phyloP scores from a whole-genome alignment of 2,888 invertebrate genomes.

The Calameuta pallipes region DNA sequence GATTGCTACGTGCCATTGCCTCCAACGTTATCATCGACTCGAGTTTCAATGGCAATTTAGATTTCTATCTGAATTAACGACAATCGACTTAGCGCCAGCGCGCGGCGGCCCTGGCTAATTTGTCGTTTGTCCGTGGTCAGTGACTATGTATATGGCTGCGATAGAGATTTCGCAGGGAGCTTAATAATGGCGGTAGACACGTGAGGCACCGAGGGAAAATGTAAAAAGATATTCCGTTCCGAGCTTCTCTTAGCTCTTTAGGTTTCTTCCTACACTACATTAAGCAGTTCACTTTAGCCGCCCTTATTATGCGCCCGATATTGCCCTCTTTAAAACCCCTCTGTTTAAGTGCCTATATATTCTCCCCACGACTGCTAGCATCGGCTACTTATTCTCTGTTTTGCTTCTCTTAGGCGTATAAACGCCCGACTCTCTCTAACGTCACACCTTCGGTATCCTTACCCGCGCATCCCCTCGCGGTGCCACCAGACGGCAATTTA shows the following conservation, averaged over 20 bases:
- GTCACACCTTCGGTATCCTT: background rate
- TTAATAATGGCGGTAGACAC: background rate
- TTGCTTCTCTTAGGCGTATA: background rate
- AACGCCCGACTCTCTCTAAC: background rate
- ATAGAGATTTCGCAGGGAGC: background rate
- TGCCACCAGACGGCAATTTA: background rate
- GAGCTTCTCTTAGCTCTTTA: background rate
- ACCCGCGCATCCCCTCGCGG: background rate
- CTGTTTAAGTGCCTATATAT: conserved; percentile 7
- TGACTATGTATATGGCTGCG: background rate
- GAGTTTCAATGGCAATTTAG: background rate
- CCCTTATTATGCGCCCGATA: conserved; percentile 7
- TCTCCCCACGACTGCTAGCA: background rate
- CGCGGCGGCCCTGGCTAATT: background rate
- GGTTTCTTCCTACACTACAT: conserved; percentile 1
- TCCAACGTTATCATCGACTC: background rate
- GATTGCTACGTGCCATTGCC: background rate
- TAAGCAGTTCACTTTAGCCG: conserved; percentile 5
- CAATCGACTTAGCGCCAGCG: background rate
- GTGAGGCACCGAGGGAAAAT: background rate
- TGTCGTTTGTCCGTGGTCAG: background rate
- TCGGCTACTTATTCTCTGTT: conserved; percentile 4
- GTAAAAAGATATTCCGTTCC: background rate
- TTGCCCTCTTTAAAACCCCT: conserved; percentile 7
- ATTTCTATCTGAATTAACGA: background rate